phyloP scores from a whole-genome alignment of 2,113 vertebrate species.

The Prinia subflava region DNA sequence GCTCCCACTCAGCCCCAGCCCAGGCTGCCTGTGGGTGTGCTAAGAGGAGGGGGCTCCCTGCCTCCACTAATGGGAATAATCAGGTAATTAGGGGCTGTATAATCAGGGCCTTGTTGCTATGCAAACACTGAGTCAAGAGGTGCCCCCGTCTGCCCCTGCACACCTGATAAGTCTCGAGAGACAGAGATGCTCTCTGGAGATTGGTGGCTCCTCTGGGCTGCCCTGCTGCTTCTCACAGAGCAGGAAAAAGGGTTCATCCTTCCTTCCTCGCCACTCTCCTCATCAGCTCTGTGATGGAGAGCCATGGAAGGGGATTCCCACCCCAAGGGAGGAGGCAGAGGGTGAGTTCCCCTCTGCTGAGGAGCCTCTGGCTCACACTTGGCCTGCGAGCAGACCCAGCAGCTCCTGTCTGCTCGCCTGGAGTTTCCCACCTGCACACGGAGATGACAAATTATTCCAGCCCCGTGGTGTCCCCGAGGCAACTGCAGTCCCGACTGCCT shows the following conservation, averaged over 20 bases:
- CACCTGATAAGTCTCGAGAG: background rate
- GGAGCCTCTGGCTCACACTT: background rate
- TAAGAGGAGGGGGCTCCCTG: background rate
- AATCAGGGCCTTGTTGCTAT: constrained; percentile 16
- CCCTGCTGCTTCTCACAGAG: background rate
- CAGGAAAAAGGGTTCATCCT: background rate
- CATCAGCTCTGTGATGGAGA: background rate
- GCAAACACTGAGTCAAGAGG: background rate
- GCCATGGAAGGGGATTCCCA: background rate
- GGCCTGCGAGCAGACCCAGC: background rate
- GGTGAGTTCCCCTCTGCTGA: background rate
- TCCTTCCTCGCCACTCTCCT: background rate
- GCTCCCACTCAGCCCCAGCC: background rate
- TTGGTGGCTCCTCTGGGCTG: background rate
- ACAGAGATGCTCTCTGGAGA: background rate
- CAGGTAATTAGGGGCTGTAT: constrained; percentile 29
- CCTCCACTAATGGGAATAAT: background rate
- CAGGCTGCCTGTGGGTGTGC: fast-evolving
- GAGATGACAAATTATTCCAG: background rate
- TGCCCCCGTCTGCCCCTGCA: background rate
- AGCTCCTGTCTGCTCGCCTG: background rate
- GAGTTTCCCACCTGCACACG: background rate
- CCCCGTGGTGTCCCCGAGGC: background rate
- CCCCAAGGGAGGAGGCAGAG: background rate
- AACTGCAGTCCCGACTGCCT: background rate